Evolutionary conservation across 92 coral and sea anemone species (phyloP), one percentile per base, ranked within the genome.

Genomic region (Heliopora coerulea): DNA sequence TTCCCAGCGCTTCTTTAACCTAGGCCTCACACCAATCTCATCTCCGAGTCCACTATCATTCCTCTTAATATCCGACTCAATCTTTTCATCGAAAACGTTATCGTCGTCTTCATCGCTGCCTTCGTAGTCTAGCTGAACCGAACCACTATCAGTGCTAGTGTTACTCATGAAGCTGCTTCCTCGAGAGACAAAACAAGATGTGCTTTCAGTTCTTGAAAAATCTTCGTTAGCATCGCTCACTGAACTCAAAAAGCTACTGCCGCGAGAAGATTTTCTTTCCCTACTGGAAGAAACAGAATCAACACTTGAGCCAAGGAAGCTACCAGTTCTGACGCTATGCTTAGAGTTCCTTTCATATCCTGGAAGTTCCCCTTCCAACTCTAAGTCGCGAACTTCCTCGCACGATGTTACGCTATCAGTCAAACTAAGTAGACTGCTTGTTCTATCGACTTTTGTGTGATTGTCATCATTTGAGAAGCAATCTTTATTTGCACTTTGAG

Each of bases 21-120:
- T 77, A 14, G 72, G 44, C 70, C 31, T 42, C 39, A 56, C 81
- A 0, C 91, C 92, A 56, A 93, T 69, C 73, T 93, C 98, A 21
- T 90, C 98, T 56, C 98, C 98, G 26, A 90, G 85, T 21, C 98
- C 98, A 35, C 98, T 93, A 78, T 93, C 98, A 0, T 96, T 85
- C 50, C 98, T 87, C 73, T 90, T 86, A 32, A 93, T 82, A 17
- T 93, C 98, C 3, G 81, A 81, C n/a, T 93, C 98, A 40, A 68
- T 34, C 80, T 81, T 92, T 40, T 78, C 79, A 14, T 78, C 78
- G n/a, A 54, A 11, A 20, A 21, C 52, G 50, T 50, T 58, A 61
- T 68, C 49, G 79, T 88, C 88, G 75, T 19, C 78, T 24, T 35
- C 59, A 18, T 74, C 89, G 39, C 68, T 79, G 27, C 80, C 87